Percentiles rank a stretch among this genome's conserved stretches.
Evolutionary conservation across 2,888 invertebrate species (phyloP).

Genomic region (Apamea sordens): DNA sequence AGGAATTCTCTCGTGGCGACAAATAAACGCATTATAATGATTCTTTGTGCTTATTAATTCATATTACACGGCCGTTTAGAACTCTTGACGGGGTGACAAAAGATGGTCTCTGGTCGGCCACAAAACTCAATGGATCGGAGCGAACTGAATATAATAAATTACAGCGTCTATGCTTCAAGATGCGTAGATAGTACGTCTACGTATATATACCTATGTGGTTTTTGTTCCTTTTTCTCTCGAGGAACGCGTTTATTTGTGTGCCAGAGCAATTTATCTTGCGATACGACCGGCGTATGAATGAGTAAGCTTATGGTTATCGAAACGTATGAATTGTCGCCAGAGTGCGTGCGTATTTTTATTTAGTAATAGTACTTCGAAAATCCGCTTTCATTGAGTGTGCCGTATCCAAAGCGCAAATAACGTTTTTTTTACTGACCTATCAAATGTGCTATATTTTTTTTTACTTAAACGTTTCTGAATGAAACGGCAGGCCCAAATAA

Average conservation of each 20-base stretch:
- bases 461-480: neutral
- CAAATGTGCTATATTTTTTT: neutral
- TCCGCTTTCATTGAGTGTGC: slow-evolving; percentile 59
- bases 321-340: slow-evolving; percentile 77
- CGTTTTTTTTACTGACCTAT: neutral
- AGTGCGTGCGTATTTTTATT: slow-evolving; percentile 67
- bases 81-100: slow-evolving; percentile 87
- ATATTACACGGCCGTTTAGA: slow-evolving; percentile 89
- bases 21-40: slow-evolving; percentile 88
- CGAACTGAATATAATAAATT: slow-evolving; percentile 89
- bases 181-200: slow-evolving; percentile 74
- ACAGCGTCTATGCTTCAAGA: slow-evolving; percentile 83
- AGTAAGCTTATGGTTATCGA: slow-evolving; percentile 83
- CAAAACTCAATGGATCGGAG: slow-evolving; percentile 88
- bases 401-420: slow-evolving; percentile 18
- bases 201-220: slow-evolving; percentile 74
- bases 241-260: slow-evolving; percentile 86
- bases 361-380: slow-evolving; percentile 53
- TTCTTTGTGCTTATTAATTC: slow-evolving; percentile 90
- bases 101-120: slow-evolving; percentile 83
- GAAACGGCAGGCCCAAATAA: neutral
- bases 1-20: slow-evolving; percentile 79
- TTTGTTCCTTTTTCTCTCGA: slow-evolving; percentile 81
- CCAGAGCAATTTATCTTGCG: slow-evolving; percentile 87
- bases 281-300: slow-evolving; percentile 86